These are phyloP conservation scores for Brachionus sp. DNA, from an alignment of 1,140 invertebrate genomes.

Conservation along the genomic window DNA sequence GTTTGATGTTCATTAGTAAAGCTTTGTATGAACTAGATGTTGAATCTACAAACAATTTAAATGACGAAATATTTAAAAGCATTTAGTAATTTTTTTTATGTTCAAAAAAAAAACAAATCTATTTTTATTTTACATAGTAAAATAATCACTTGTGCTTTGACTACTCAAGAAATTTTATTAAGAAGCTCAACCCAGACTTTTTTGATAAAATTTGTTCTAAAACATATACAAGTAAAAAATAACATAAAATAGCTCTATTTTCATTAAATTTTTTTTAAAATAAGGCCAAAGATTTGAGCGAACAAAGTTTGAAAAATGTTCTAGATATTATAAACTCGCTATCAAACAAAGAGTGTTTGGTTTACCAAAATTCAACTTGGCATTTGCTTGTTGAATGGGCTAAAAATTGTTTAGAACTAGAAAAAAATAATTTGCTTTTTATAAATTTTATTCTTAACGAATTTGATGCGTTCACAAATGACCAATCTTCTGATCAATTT, in stretches of 20 bases:
- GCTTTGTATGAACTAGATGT: not conserved
- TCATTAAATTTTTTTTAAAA: not conserved
- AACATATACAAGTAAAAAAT: slow-evolving; percentile 6
- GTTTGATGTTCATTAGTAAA: slow-evolving; percentile 32
- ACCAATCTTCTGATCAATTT: not conserved
- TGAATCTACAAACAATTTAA: not conserved
- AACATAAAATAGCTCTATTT: not conserved
- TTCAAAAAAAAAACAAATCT: not conserved
- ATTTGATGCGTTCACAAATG: not conserved
- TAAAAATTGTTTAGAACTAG: not conserved
- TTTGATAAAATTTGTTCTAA: slow-evolving; percentile 26
- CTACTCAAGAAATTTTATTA: slow-evolving; percentile 30
- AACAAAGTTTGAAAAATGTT: not conserved
- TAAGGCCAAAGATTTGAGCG: not conserved
- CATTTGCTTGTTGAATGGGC: not conserved
- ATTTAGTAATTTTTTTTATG: not conserved
- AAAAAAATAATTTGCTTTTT: slow-evolving; percentile 5
- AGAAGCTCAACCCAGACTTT: slow-evolving; percentile 37
- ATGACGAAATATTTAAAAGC: slow-evolving; percentile 7
- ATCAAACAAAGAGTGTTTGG: slow-evolving; percentile 28
- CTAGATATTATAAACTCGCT: slow-evolving; percentile 20
- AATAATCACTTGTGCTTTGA: slow-evolving; percentile 21
- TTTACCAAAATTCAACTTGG: slow-evolving; percentile 40
- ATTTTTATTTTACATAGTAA: not conserved
- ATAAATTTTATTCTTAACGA: not conserved